A percentile compares a stretch with the other conserved stretches of the same genome.
Evolutionary conservation across 2,888 invertebrate genomes (phyloP).

Genomic region (Cheilosia soror): DNA sequence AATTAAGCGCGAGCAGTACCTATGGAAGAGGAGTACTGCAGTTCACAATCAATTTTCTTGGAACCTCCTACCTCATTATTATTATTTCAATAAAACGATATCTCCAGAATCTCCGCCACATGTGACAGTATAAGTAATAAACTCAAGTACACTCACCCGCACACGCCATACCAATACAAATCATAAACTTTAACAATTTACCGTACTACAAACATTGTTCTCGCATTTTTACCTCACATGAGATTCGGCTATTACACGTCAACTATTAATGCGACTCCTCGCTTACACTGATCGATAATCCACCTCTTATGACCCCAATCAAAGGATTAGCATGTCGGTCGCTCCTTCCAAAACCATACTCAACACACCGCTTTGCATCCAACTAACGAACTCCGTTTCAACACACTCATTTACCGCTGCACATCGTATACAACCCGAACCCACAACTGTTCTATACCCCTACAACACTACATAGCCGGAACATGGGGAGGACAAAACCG

Average conservation of each 20-base stretch:
- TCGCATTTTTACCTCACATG: constrained; percentile 55
- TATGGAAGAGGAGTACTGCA: not conserved
- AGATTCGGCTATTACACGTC: constrained; percentile 22
- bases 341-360: constrained; percentile 14
- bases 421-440: not conserved
- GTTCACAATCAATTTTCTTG: not conserved
- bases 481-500: constrained; percentile 34
- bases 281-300: constrained; percentile 42
- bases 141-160: not conserved
- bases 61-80: not conserved
- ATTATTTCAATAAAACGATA: not conserved
- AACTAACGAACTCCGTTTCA: constrained; percentile 33
- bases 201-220: constrained; percentile 35
- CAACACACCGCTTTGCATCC: constrained; percentile 9
- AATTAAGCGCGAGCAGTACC: too few relatives aligned
- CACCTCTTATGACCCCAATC: constrained; percentile 42
- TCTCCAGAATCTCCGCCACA: not conserved
- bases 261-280: constrained; percentile 30
- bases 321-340: constrained; percentile 58
- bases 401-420: constrained; percentile 26
- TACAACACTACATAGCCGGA: too few relatives aligned
- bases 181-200: constrained; percentile 35
- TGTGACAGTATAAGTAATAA: not conserved
- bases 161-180: not conserved
- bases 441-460: not conserved